phyloP scores from a whole-genome alignment of 2,797 vertebrate genomes.

The Artibeus lituratus region DNA sequence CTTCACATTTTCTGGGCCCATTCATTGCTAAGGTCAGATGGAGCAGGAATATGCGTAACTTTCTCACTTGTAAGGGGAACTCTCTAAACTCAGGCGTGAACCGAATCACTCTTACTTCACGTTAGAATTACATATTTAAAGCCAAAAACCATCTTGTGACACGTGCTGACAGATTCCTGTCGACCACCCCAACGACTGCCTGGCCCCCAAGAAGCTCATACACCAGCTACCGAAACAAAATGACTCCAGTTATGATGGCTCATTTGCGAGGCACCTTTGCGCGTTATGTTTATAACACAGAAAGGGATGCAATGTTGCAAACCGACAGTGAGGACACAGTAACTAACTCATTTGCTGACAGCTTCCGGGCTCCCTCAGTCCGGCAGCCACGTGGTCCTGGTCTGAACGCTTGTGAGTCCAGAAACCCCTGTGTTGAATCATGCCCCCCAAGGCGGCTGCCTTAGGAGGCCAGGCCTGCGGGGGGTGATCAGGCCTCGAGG shows the following conservation, averaged over 20 bases:
- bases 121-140: not conserved
- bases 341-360: not conserved
- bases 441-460: not conserved
- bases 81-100: not conserved
- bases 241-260: no score
- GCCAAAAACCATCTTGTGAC: not conserved
- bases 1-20: not conserved
- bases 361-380: not conserved
- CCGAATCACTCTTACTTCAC: not conserved
- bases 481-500: not conserved
- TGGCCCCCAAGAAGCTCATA: no score
- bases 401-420: not conserved
- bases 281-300: not conserved
- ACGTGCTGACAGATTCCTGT: no score
- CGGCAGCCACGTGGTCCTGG: no score
- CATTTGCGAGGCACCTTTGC: not conserved
- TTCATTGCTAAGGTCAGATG: not conserved
- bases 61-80: not conserved
- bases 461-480: not conserved
- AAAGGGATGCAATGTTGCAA: not conserved
- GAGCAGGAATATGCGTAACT: not conserved
- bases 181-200: no score
- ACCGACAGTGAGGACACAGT: not conserved
- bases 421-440: not conserved
- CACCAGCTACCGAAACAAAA: no score